phyloP scores from a whole-genome alignment of 2,113 vertebrate genomes.

The Gymnobelideus leadbeateri region DNA sequence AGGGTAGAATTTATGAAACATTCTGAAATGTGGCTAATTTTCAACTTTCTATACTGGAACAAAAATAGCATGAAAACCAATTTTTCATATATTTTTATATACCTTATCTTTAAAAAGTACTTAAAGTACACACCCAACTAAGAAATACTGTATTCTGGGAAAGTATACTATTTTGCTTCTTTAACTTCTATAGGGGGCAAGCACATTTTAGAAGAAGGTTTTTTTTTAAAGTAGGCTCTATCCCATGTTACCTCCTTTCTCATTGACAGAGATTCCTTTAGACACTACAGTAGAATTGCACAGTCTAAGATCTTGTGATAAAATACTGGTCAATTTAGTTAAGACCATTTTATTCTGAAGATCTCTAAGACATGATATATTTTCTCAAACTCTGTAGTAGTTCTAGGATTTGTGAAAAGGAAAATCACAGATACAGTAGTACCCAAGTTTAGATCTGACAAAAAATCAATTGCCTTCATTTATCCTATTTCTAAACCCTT shows the following conservation, averaged over 20 bases:
- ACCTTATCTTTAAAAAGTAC: too few relatives aligned
- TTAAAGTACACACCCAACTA: too few relatives aligned
- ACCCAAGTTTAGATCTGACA: conserved; percentile 15
- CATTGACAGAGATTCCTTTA: conserved; percentile 28
- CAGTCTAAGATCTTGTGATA: neutral
- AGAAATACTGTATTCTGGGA: too few relatives aligned
- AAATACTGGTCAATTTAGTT: conserved; percentile 1
- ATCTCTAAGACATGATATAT: conserved; percentile 16
- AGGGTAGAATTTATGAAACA: conserved; percentile 33
- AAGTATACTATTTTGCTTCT: conserved; percentile 55
- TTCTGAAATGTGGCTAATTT: conserved; percentile 35
- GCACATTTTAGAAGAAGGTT: conserved; percentile 24
- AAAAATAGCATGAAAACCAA: conserved; percentile 10
- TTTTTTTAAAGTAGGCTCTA: conserved; percentile 26
- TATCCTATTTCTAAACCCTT: neutral
- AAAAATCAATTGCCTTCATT: conserved; percentile 37
- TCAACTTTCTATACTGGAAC: neutral
- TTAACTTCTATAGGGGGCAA: neutral
- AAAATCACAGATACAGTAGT: neutral
- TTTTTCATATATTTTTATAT: too few relatives aligned
- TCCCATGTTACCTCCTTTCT: conserved; percentile 46
- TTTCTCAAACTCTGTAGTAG: neutral
- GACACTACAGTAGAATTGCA: neutral
- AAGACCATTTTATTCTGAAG: neutral
- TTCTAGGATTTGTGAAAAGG: conserved; percentile 25